Conservation (phyloP, 2,797 vertebrate species). For the Muraenolepis orangiensis region DNA sequence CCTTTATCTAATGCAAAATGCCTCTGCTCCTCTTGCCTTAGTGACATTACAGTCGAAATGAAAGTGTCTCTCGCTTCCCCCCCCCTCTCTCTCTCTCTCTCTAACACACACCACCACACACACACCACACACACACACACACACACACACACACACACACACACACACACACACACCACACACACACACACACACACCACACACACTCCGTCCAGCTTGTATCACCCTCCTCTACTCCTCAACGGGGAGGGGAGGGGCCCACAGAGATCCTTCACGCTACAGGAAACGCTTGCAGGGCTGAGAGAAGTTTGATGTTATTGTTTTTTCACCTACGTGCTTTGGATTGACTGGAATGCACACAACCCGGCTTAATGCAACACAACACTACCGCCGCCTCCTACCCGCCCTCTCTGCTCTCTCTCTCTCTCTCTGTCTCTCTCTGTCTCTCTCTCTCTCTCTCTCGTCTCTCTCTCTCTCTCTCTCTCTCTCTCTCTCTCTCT, state of each 20-base stretch:
- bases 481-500: no score
- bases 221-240: conserved; percentile 52
- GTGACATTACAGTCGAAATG: conserved; percentile 53
- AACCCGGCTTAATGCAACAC: no score
- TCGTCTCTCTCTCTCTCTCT: no score
- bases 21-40: conserved; percentile 65
- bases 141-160: conserved; percentile 47
- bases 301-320: no score
- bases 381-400: background rate
- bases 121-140: conserved; percentile 27
- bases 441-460: no score
- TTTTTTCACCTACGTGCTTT: no score
- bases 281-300: no score
- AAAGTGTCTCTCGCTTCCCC: conserved; percentile 38
- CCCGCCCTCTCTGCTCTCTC: no score
- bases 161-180: conserved; percentile 46
- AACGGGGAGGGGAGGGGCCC: conserved; percentile 55
- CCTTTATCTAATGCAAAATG: conserved; percentile 64
- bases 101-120: conserved; percentile 51
- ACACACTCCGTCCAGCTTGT: conserved; percentile 49
- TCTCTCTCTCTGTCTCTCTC: no score
- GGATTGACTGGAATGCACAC: background rate
- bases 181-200: conserved; percentile 45
- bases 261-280: conserved; percentile 54
- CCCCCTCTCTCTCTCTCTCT: conserved; percentile 34